Conservation (phyloP, 2,113 vertebrate species). For the Rynchops niger region DNA sequence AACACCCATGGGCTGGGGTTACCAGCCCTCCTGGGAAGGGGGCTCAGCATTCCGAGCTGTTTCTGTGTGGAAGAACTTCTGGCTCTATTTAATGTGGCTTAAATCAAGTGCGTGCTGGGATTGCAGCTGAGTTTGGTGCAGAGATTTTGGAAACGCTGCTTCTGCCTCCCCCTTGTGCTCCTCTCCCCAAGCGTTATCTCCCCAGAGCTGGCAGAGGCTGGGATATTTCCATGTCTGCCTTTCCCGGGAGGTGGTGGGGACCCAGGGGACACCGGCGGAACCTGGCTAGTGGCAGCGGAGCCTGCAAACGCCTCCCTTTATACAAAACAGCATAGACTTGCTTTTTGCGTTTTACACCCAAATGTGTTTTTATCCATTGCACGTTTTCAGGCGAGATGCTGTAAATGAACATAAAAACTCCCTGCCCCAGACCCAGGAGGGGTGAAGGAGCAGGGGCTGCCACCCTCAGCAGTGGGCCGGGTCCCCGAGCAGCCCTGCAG, state of each 20-base stretch:
- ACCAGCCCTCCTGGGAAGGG: background rate
- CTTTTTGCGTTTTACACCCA: background rate
- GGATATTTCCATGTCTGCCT: background rate
- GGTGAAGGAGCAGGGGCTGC: background rate
- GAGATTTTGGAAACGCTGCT: background rate
- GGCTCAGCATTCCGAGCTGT: background rate
- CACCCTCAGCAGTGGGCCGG: accelerated
- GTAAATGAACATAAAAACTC: background rate
- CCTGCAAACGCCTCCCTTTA: background rate
- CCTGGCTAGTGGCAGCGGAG: background rate
- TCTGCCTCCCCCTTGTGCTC: background rate
- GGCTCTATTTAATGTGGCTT: background rate
- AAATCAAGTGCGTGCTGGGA: background rate
- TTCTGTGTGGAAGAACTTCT: background rate
- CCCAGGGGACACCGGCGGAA: accelerated
- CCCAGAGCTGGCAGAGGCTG: background rate
- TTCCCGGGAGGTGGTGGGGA: background rate
- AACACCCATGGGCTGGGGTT: background rate
- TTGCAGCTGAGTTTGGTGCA: background rate
- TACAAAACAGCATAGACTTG: background rate
- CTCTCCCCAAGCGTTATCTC: background rate
- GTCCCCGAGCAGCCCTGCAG: background rate
- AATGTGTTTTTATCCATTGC: background rate
- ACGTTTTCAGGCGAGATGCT: background rate
- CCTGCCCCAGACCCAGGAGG: background rate